phyloP scores from a whole-genome alignment of 2,113 vertebrate genomes.

The Cryptotis parvus region DNA sequence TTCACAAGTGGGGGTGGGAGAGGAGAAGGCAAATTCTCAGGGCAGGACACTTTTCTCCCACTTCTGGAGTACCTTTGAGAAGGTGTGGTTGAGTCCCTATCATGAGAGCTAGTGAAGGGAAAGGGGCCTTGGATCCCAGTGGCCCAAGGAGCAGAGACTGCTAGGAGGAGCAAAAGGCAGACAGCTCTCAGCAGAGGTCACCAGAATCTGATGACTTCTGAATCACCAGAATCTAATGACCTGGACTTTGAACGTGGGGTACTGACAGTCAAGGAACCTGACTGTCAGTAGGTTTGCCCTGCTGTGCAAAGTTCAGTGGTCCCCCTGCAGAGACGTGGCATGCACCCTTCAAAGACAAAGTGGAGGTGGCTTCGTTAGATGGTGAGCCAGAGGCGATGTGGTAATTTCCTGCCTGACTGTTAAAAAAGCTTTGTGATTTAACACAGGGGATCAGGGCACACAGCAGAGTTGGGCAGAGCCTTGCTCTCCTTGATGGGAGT shows the following conservation, averaged over 20 bases:
- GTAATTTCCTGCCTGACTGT: no score
- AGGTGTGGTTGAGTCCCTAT: background rate
- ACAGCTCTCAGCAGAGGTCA: background rate
- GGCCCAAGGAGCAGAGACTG: background rate
- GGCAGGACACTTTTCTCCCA: background rate
- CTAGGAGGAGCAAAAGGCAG: background rate
- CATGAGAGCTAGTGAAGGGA: accelerated
- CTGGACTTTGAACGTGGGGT: background rate
- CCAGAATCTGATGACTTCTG: background rate
- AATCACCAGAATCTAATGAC: no score
- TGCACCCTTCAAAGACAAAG: background rate
- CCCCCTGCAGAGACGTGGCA: background rate
- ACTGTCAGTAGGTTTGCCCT: no score
- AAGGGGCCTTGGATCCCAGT: background rate
- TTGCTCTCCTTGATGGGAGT: no score
- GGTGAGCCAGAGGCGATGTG: background rate
- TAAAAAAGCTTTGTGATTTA: no score
- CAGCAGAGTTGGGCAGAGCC: no score
- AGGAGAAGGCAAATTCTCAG: background rate
- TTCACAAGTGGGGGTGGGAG: background rate
- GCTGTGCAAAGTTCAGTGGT: background rate
- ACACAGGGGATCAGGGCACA: no score
- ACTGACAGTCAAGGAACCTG: background rate
- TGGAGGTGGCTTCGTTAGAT: background rate
- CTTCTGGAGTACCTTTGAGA: background rate